Conservation (phyloP, 2,797 vertebrate genomes). For the Silurus lanzhouensis region DNA sequence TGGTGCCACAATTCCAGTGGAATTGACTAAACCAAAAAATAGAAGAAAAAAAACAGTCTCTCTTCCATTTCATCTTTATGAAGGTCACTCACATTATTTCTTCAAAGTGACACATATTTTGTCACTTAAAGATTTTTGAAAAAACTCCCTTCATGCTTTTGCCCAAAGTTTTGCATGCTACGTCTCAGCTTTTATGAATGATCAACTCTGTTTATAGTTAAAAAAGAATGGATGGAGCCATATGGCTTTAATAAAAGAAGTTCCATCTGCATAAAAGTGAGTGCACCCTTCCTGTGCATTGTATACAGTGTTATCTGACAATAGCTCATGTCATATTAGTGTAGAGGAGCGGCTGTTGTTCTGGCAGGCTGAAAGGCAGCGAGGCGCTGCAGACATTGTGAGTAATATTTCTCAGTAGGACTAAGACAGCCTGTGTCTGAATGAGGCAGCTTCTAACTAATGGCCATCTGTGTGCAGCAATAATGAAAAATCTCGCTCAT, state of each 20-base stretch:
- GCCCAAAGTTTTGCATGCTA: background rate
- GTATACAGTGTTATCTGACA: constrained; percentile 24
- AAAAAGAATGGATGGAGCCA: background rate
- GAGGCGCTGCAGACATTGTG: constrained; percentile 46
- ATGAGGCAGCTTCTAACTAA: constrained; percentile 58
- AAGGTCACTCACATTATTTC: background rate
- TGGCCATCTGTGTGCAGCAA: constrained; percentile 61
- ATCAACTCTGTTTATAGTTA: background rate
- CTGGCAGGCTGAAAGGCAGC: constrained; percentile 47
- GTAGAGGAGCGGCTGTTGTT: constrained; percentile 38
- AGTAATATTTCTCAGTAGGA: constrained; percentile 56
- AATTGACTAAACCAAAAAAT: background rate
- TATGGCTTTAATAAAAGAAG: constrained; percentile 35
- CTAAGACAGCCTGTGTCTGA: constrained; percentile 58
- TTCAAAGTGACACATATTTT: too few relatives aligned
- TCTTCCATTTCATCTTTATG: background rate
- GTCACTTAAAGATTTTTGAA: background rate
- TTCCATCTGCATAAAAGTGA: constrained; percentile 28
- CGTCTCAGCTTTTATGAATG: background rate
- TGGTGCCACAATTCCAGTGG: background rate
- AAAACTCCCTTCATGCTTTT: background rate
- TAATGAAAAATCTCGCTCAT: constrained; percentile 63
- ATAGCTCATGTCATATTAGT: constrained; percentile 48
- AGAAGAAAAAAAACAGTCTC: too few relatives aligned
- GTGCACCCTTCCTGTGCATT: constrained; percentile 19